These are phyloP conservation scores for Pantherophis guttatus DNA, from an alignment of 2,113 vertebrate genomes.

Conservation along the genomic window DNA sequence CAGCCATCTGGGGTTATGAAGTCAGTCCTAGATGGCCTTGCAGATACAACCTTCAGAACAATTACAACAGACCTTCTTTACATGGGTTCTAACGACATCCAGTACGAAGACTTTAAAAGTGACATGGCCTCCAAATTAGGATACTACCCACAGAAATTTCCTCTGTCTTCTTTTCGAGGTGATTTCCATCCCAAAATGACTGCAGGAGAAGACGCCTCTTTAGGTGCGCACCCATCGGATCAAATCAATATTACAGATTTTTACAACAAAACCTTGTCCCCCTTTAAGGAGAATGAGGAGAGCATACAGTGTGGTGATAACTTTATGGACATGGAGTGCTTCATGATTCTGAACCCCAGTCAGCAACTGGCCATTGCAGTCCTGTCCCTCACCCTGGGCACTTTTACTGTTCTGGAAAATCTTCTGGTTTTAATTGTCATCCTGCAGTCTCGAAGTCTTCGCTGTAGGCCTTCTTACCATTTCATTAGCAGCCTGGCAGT, in stretches of 20 bases:
- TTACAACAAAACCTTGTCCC: constrained; percentile 84
- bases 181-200: constrained; percentile 91
- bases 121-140: constrained; percentile 87
- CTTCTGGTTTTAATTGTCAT: constrained; percentile 93
- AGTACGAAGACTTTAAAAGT: constrained; percentile 84
- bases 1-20: constrained; percentile 84
- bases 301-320: constrained; percentile 95
- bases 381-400: constrained; percentile 91
- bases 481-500: constrained; percentile 97
- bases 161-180: constrained; percentile 89
- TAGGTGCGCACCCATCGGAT: constrained; percentile 81
- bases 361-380: constrained; percentile 95
- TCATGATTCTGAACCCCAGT: constrained; percentile 97
- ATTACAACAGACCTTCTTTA: constrained; percentile 96
- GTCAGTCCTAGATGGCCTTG: constrained; percentile 93
- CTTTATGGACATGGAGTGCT: constrained; percentile 99
- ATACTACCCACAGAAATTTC: constrained; percentile 88
- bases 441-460: constrained; percentile 90
- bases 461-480: constrained; percentile 95
- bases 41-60: constrained; percentile 96
- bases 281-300: constrained; percentile 81
- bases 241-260: constrained; percentile 89
- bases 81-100: constrained; percentile 90
- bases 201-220: constrained; percentile 78
- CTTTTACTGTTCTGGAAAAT: constrained; percentile 97